phyloP scores from a whole-genome alignment of 1,140 invertebrate species.

The Saxidomus purpurata region DNA sequence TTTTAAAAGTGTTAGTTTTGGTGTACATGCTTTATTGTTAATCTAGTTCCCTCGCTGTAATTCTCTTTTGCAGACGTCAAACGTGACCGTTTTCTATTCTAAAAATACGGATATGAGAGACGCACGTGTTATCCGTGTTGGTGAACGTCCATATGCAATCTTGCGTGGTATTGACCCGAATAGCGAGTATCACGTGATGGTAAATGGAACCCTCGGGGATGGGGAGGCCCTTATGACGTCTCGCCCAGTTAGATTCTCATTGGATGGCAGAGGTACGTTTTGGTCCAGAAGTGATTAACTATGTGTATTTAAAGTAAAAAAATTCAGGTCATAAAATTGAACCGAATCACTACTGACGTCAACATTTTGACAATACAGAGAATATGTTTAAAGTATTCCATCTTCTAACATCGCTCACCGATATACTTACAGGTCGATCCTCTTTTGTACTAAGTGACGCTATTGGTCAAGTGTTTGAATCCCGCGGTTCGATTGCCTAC shows the following conservation, averaged over 20 bases:
- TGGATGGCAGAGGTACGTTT: conserved; percentile 35
- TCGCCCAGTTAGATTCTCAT: neutral
- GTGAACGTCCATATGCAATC: neutral
- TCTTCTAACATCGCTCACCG: too few relatives aligned
- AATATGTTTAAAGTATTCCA: too few relatives aligned
- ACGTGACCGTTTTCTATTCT: neutral
- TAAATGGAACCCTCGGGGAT: conserved; percentile 19
- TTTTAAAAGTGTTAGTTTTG: too few relatives aligned
- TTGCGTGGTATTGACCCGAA: neutral
- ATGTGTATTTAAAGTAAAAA: too few relatives aligned
- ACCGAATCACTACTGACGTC: too few relatives aligned
- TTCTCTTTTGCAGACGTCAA: neutral
- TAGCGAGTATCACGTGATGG: neutral
- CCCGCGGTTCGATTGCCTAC: conserved; percentile 25
- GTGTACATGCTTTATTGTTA: too few relatives aligned
- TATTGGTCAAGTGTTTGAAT: conserved; percentile 53
- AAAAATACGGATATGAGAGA: neutral
- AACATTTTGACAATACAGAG: too few relatives aligned
- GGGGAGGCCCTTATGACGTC: neutral
- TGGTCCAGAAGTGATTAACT: too few relatives aligned
- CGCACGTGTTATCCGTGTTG: neutral
- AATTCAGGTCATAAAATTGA: too few relatives aligned
- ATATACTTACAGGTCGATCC: neutral
- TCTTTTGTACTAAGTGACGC: conserved; percentile 33
- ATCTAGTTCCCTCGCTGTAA: too few relatives aligned